phyloP scores from a whole-genome alignment of 2,113 vertebrate genomes.

The Ceratotherium simum region DNA sequence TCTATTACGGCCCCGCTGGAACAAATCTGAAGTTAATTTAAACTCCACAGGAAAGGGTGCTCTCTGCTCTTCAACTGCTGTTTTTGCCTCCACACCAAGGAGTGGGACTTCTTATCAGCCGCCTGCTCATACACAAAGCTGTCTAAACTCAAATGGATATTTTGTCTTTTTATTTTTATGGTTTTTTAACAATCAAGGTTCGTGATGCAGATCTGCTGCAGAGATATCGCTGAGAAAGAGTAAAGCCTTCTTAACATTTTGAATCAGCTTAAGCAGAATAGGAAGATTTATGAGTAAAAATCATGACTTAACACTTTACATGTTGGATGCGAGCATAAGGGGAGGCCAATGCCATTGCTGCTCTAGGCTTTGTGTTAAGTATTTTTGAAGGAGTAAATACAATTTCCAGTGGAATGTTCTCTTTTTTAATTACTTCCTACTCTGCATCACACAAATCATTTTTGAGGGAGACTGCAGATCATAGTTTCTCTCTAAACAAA shows the following conservation, averaged over 20 bases:
- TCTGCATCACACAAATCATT: not conserved
- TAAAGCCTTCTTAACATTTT: not conserved
- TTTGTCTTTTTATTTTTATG: constrained; percentile 63
- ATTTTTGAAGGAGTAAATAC: not conserved
- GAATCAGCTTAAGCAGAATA: not conserved
- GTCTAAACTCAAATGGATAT: constrained; percentile 57
- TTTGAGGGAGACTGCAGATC: not conserved
- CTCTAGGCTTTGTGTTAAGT: not conserved
- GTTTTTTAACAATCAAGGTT: not conserved
- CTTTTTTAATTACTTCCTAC: not conserved
- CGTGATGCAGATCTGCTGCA: not conserved
- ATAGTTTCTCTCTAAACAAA: not conserved
- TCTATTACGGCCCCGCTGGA: constrained; percentile 84
- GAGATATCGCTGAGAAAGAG: not conserved
- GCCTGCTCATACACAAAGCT: constrained; percentile 77
- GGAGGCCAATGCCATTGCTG: rapidly evolving
- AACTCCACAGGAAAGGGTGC: constrained; percentile 70
- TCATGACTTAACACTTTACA: not conserved
- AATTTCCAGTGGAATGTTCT: not conserved
- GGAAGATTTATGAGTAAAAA: not conserved
- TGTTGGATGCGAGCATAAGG: not conserved
- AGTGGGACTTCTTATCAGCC: constrained; percentile 74
- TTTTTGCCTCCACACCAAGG: constrained; percentile 65
- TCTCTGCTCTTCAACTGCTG: constrained; percentile 71
- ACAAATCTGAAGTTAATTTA: constrained; percentile 86